phyloP scores from a whole-genome alignment of 2,113 vertebrate species.

The Miniopterus natalensis region DNA sequence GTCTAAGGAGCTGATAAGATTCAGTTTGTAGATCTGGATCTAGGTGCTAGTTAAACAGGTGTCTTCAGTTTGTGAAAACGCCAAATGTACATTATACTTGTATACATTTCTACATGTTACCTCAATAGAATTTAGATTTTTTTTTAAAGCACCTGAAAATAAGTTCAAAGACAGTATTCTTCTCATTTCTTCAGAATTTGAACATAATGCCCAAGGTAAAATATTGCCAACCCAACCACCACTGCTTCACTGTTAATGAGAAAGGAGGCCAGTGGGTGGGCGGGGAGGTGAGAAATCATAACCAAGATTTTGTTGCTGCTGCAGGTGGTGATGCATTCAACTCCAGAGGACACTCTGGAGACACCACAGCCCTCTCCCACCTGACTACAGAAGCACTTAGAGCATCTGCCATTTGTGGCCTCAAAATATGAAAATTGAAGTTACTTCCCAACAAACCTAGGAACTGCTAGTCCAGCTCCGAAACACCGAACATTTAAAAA shows the following conservation, averaged over 20 bases:
- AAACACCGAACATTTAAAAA: conserved; percentile 53
- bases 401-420: background rate
- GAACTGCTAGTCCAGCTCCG: conserved; percentile 34
- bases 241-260: background rate
- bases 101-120: background rate
- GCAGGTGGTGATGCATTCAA: background rate
- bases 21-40: background rate
- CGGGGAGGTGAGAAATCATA: background rate
- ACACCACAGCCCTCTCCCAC: background rate
- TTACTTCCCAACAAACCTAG: background rate
- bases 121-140: background rate
- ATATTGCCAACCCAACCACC: background rate
- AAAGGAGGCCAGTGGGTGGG: background rate
- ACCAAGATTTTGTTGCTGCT: background rate
- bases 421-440: background rate
- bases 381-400: background rate
- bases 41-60: background rate
- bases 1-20: background rate
- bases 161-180: background rate
- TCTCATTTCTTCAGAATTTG: background rate
- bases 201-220: background rate
- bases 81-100: background rate
- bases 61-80: background rate
- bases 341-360: background rate
- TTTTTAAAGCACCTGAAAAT: background rate